These are phyloP conservation scores for Zaprionus ornatus DNA, from an alignment of 1,140 invertebrate species.

Conservation along the genomic window DNA sequence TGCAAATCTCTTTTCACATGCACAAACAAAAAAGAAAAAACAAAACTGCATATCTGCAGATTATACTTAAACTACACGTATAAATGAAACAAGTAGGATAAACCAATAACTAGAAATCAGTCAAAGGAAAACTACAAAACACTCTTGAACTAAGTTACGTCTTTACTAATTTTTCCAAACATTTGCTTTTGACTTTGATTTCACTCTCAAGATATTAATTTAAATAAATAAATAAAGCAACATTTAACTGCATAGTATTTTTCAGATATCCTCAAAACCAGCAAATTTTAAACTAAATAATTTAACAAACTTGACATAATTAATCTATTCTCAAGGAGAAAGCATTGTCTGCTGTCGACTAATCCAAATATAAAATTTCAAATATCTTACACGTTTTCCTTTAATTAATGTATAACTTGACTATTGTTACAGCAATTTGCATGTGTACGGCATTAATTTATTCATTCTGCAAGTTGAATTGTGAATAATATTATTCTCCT, in stretches of 20 bases:
- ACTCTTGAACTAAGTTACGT: neutral
- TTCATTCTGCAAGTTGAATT: no score
- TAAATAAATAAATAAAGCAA: slow-evolving; percentile 4
- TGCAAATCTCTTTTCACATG: neutral
- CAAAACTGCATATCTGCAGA: neutral
- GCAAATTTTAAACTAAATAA: neutral
- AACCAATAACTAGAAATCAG: no score
- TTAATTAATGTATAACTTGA: no score
- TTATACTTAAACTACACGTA: neutral
- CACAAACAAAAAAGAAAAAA: neutral
- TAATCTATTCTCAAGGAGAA: neutral
- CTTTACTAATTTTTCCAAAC: neutral
- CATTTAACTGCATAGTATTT: neutral
- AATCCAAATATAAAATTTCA: no score
- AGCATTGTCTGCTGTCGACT: no score
- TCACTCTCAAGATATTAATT: neutral
- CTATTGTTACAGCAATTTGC: no score
- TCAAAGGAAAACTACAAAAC: neutral
- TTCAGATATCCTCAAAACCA: neutral
- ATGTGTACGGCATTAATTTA: no score
- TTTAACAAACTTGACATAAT: neutral
- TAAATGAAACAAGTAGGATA: neutral
- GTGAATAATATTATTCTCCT: no score
- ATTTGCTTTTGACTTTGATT: neutral
- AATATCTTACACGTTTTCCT: no score